phyloP scores from a whole-genome alignment of 2,888 invertebrate species.

The Periphyllus acericola region DNA sequence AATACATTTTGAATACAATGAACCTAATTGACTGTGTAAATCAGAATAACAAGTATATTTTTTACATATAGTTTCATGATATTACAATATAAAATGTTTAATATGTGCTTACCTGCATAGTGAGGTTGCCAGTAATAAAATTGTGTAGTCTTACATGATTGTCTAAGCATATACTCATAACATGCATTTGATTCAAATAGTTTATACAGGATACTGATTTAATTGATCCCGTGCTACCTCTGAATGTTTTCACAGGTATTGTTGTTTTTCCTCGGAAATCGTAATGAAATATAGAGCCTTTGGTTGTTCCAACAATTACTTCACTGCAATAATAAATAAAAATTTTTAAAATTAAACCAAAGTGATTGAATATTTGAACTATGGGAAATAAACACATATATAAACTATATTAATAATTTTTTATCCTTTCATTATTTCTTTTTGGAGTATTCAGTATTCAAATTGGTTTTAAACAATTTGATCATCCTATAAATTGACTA shows the following conservation, averaged over 20 bases:
- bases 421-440: too few relatives aligned
- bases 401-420: too few relatives aligned
- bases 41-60: too few relatives aligned
- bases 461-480: too few relatives aligned
- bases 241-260: slow-evolving; percentile 54
- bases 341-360: not conserved
- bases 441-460: too few relatives aligned
- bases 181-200: slow-evolving; percentile 72
- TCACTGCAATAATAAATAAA: slow-evolving; percentile 40
- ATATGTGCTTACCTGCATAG: slow-evolving; percentile 45
- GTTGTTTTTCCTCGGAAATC: slow-evolving; percentile 53
- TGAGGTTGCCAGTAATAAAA: slow-evolving; percentile 75
- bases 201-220: slow-evolving; percentile 29
- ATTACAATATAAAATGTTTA: not conserved
- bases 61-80: too few relatives aligned
- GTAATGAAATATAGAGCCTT: slow-evolving; percentile 51
- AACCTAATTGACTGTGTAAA: too few relatives aligned
- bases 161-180: slow-evolving; percentile 82
- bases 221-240: slow-evolving; percentile 44
- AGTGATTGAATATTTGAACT: too few relatives aligned
- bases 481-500: too few relatives aligned
- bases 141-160: slow-evolving; percentile 83
- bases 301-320: slow-evolving; percentile 41
- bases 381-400: too few relatives aligned
- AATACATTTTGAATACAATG: too few relatives aligned